Conservation (phyloP, 2,797 vertebrate genomes). For the Borostomias antarcticus region DNA sequence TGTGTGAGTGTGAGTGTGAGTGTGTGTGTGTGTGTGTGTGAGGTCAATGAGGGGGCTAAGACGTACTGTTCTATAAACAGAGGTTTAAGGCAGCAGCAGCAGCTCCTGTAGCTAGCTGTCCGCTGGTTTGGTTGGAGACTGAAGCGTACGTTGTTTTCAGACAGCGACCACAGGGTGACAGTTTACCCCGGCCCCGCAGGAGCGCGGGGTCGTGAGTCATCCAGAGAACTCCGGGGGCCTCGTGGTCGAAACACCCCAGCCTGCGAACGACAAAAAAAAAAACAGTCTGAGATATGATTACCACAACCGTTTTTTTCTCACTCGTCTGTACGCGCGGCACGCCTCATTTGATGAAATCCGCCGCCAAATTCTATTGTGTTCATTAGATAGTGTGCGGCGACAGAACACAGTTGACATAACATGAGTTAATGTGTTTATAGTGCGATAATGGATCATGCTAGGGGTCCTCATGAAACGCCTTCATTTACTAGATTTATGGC, state of each 20-base stretch:
- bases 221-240: conserved; percentile 53
- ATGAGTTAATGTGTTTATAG: conserved; percentile 75
- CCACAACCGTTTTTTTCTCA: neutral
- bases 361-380: conserved; percentile 69
- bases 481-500: conserved; percentile 73
- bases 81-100: conserved; percentile 7
- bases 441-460: conserved; percentile 71
- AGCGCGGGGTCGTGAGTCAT: conserved; percentile 60
- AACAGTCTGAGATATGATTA: conserved; percentile 43
- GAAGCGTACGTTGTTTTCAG: conserved; percentile 30
- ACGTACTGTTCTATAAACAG: conserved; percentile 26
- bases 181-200: conserved; percentile 57
- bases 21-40: conserved; percentile 2
- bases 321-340: conserved; percentile 50
- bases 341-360: conserved; percentile 71
- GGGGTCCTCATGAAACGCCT: conserved; percentile 74
- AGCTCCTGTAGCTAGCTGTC: neutral
- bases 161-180: conserved; percentile 62
- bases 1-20: conserved; percentile 1
- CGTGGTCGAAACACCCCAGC: conserved; percentile 42
- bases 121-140: conserved; percentile 17
- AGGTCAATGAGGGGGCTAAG: neutral
- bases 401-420: conserved; percentile 72
- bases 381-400: conserved; percentile 66
- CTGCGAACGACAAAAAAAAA: conserved; percentile 33